Percentiles rank a stretch among this genome's conserved stretches.
phyloP scores from a whole-genome alignment of 1,140 invertebrate species.

The Goniozus legneri region DNA sequence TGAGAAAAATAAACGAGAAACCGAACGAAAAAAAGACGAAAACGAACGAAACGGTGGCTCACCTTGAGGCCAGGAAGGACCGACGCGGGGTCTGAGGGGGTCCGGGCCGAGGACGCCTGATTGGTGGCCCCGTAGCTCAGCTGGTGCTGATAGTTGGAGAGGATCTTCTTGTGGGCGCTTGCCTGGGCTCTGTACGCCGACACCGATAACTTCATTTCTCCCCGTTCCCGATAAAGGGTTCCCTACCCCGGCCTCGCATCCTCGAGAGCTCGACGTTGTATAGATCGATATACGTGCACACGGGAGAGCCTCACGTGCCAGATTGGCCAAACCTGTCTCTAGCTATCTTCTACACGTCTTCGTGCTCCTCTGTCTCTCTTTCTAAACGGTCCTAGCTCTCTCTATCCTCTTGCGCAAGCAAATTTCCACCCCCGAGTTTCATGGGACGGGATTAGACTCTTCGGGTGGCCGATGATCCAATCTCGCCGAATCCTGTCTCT shows the following conservation, averaged over 20 bases:
- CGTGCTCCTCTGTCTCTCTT: background rate
- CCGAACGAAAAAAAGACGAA: background rate
- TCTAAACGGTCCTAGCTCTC: background rate
- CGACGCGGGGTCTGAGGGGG: conserved; percentile 52
- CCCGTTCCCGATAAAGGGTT: conserved; percentile 36
- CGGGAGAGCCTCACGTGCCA: no score
- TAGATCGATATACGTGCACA: no score
- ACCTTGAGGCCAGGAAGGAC: conserved; percentile 58
- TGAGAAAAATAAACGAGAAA: background rate
- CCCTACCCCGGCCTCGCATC: conserved; percentile 35
- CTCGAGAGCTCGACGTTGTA: conserved; percentile 24
- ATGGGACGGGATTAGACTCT: no score
- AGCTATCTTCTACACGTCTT: background rate
- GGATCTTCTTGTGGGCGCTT: conserved; percentile 78
- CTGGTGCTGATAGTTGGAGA: conserved; percentile 73
- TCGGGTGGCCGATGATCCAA: no score
- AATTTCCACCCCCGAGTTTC: conserved; percentile 20
- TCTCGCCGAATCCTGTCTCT: no score
- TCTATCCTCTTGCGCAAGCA: conserved; percentile 4
- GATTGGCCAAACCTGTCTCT: no score
- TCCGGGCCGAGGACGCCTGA: conserved; percentile 57
- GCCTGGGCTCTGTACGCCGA: conserved; percentile 79
- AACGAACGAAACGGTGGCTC: conserved; percentile 17
- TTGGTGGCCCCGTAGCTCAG: conserved; percentile 75
- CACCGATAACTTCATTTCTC: conserved; percentile 76